Percentiles rank a stretch among this genome's conserved stretches.
Conservation (phyloP, 92 coral and sea anemone genomes). For the Zoanthus gigantus region DNA sequence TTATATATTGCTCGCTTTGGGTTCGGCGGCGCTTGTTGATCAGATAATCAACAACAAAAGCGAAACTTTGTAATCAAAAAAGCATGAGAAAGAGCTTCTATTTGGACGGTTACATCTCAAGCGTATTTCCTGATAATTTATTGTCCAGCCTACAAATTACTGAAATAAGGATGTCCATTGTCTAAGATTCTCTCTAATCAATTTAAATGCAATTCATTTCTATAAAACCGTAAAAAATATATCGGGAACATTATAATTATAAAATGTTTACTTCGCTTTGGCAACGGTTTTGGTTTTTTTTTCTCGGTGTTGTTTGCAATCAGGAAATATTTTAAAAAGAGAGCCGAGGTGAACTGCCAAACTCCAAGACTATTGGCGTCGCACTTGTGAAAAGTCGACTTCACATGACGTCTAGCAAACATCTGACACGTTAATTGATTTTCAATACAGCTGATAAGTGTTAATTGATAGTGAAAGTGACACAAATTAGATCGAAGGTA, state of each 20-base stretch:
- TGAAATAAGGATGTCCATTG: not conserved
- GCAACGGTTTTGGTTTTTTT: not conserved
- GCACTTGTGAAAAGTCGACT: slow-evolving; percentile 50
- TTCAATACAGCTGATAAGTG: slow-evolving; percentile 70
- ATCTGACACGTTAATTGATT: slow-evolving; percentile 76
- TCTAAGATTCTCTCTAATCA: not conserved
- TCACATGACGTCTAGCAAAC: slow-evolving; percentile 55
- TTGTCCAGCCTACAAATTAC: not conserved
- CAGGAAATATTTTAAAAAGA: slow-evolving; percentile 37
- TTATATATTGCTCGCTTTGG: not conserved
- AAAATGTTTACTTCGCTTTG: not conserved
- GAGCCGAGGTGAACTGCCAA: slow-evolving; percentile 48
- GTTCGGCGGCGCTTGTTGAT: not conserved
- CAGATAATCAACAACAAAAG: not conserved
- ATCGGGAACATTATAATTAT: not conserved
- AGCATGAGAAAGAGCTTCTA: slow-evolving; percentile 10
- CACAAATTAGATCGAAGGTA: slow-evolving; percentile 53
- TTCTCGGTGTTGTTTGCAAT: not conserved
- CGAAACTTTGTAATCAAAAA: not conserved
- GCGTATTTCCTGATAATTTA: slow-evolving; percentile 40
- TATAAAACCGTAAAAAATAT: not conserved
- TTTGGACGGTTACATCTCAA: not conserved
- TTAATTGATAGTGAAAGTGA: slow-evolving; percentile 78
- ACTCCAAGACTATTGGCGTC: slow-evolving; percentile 74
- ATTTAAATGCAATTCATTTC: not conserved